Conservation (phyloP, 2,888 invertebrate species). For the Acanthosoma haemorrhoidale region DNA sequence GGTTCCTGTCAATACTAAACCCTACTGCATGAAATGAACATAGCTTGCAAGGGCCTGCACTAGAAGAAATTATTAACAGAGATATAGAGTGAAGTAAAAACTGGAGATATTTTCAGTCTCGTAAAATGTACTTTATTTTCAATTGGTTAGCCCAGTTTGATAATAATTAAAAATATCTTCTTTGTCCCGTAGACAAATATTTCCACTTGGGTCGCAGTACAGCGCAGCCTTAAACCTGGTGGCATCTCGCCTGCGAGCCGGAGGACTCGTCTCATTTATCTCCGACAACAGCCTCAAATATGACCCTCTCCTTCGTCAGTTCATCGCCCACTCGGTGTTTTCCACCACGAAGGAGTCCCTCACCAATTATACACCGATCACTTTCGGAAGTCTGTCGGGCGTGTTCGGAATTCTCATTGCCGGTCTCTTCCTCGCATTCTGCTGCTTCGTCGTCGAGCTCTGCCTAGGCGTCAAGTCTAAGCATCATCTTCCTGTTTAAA, state of each 20-base stretch:
- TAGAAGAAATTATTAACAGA: too few relatives aligned
- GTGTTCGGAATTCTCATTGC: background rate
- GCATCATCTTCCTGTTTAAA: too few relatives aligned
- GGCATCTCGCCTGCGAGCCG: background rate
- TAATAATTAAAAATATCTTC: background rate
- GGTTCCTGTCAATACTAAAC: too few relatives aligned
- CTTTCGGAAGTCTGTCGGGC: background rate
- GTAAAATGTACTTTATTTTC: too few relatives aligned
- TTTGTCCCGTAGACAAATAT: conserved; percentile 9
- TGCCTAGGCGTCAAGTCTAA: too few relatives aligned
- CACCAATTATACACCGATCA: background rate
- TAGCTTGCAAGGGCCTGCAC: too few relatives aligned
- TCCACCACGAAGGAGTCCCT: background rate
- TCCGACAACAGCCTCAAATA: background rate
- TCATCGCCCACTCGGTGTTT: background rate
- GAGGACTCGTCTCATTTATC: background rate
- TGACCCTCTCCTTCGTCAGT: background rate
- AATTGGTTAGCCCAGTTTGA: too few relatives aligned
- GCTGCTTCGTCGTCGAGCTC: background rate
- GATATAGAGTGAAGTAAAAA: too few relatives aligned
- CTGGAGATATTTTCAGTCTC: too few relatives aligned
- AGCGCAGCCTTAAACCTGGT: background rate
- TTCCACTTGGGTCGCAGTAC: conserved; percentile 25
- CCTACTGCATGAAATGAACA: too few relatives aligned
- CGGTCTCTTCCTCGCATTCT: background rate